A percentile compares a stretch with the other conserved stretches of the same genome.
These are phyloP conservation scores for Monochamus saltuarius DNA, from an alignment of 1,140 invertebrate genomes.

Conservation along the genomic window DNA sequence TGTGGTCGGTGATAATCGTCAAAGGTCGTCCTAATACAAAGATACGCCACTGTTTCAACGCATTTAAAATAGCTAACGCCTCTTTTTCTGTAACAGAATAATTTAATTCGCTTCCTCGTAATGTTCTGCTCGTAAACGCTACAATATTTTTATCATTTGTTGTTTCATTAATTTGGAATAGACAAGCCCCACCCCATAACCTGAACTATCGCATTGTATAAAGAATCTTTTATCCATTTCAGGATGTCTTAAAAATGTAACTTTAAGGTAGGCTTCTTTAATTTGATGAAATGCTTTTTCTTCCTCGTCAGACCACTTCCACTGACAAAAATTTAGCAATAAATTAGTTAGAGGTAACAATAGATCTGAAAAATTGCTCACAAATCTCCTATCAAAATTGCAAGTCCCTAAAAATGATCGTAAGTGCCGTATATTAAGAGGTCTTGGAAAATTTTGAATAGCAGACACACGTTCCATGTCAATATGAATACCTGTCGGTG, in stretches of 20 bases:
- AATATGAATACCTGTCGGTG: neutral
- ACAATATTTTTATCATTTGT: neutral
- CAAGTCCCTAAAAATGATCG: neutral
- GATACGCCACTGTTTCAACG: neutral
- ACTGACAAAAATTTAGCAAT: neutral
- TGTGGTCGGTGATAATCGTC: neutral
- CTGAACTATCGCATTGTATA: slow-evolving; percentile 2
- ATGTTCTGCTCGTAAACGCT: too few relatives aligned
- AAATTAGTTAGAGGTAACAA: neutral
- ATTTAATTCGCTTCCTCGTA: neutral
- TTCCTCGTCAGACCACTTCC: neutral
- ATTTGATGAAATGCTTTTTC: neutral
- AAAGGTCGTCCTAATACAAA: too few relatives aligned
- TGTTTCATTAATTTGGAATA: neutral
- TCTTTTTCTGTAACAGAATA: neutral
- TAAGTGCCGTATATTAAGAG: neutral
- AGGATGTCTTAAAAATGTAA: neutral
- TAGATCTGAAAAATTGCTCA: neutral
- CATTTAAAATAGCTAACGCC: neutral
- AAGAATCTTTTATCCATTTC: neutral
- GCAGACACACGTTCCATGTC: neutral
- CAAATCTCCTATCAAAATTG: slow-evolving; percentile 1
- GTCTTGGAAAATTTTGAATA: neutral
- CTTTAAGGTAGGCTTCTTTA: neutral
- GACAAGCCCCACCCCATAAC: slow-evolving; percentile 2